Conservation (phyloP, 2,888 invertebrate genomes). For the Brenthis ino region DNA sequence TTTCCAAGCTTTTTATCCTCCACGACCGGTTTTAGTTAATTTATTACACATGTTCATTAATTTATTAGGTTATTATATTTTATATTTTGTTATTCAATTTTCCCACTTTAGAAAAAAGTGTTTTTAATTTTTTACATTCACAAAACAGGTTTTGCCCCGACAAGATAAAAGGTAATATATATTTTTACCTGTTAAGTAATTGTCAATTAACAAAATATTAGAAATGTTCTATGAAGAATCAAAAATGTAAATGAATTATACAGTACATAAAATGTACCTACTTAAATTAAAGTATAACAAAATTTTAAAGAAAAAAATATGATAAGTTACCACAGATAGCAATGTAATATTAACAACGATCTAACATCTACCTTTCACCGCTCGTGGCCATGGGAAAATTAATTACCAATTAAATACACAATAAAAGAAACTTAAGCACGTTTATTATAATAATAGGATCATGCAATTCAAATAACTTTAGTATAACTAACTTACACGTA, state of each 20-base stretch:
- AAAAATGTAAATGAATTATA: no score
- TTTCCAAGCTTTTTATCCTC: neutral
- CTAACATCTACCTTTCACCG: slow-evolving; percentile 32
- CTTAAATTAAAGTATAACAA: neutral
- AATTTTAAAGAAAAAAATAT: neutral
- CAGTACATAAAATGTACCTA: no score
- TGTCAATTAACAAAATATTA: no score
- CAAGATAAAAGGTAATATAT: no score
- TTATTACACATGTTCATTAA: neutral
- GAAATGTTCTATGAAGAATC: no score
- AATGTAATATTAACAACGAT: slow-evolving; percentile 10
- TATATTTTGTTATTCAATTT: neutral
- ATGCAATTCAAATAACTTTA: slow-evolving; percentile 6
- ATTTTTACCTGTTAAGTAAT: no score
- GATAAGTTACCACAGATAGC: slow-evolving; percentile 14
- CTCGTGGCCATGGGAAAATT: slow-evolving; percentile 24
- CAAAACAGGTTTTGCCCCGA: no score
- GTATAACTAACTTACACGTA: neutral
- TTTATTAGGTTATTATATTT: neutral
- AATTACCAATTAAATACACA: slow-evolving; percentile 28
- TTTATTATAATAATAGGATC: slow-evolving; percentile 8
- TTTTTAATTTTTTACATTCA: no score
- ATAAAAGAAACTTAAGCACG: slow-evolving; percentile 22
- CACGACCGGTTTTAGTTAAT: neutral
- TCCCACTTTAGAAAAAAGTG: no score